A percentile compares a stretch with the other conserved stretches of the same genome.
Conservation (phyloP, 2,113 vertebrate species). For the Apistogramma diplotaenia region DNA sequence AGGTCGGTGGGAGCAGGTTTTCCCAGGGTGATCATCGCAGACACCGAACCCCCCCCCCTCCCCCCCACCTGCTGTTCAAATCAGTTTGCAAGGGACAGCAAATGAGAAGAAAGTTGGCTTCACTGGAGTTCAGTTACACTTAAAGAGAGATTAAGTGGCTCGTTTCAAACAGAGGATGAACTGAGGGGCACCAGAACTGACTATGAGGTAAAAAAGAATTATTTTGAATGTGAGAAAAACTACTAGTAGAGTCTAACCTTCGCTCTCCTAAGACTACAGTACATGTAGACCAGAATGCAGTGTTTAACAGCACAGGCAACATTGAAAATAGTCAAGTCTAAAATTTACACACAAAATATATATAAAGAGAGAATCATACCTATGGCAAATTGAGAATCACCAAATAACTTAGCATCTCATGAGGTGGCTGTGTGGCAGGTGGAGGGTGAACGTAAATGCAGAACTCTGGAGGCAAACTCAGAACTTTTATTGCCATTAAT, state of each 20-base stretch:
- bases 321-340: not conserved
- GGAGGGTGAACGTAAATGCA: too few species aligned
- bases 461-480: too few species aligned
- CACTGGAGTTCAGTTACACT: not conserved
- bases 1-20: not conserved
- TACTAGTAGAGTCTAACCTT: not conserved
- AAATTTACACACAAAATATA: not conserved
- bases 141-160: not conserved
- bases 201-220: not conserved
- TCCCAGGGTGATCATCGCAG: not conserved
- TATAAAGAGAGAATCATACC: not conserved
- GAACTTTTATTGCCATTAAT: too few species aligned
- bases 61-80: not conserved
- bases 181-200: not conserved
- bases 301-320: not conserved
- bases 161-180: not conserved
- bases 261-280: not conserved
- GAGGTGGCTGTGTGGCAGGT: too few species aligned
- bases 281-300: not conserved
- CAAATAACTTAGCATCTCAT: not conserved
- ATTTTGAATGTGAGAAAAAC: not conserved
- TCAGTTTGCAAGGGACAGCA: not conserved
- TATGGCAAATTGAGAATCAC: not conserved
- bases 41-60: not conserved
- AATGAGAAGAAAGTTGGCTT: not conserved